A percentile compares a stretch with the other conserved stretches of the same genome.
These are phyloP conservation scores for Protaetia brevitarsis DNA, from an alignment of 1,140 invertebrate genomes.

Conservation along the genomic window DNA sequence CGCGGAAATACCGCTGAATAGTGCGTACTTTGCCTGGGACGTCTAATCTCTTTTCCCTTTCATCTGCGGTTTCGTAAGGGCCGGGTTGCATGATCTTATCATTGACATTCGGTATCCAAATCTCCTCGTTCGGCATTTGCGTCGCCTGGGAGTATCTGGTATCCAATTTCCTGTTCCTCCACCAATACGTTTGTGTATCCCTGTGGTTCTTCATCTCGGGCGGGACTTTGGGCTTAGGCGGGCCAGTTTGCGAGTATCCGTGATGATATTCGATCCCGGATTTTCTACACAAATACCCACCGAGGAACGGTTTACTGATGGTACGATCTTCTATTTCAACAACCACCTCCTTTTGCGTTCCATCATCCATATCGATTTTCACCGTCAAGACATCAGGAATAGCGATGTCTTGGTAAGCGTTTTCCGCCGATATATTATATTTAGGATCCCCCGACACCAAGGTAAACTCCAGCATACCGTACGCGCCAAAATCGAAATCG, in stretches of 20 bases:
- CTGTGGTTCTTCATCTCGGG: conserved; percentile 53
- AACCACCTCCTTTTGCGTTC: conserved; percentile 52
- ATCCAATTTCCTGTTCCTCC: conserved; percentile 48
- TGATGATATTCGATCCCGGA: conserved; percentile 60
- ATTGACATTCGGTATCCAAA: conserved; percentile 55
- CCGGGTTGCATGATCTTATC: conserved; percentile 56
- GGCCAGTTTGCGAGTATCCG: conserved; percentile 63
- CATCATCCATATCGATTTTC: conserved; percentile 49
- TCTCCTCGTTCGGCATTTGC: conserved; percentile 55
- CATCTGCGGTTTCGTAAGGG: conserved; percentile 56
- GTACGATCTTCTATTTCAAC: conserved; percentile 56
- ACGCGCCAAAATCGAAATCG: conserved; percentile 32
- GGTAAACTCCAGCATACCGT: conserved; percentile 38
- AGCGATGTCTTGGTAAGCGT: conserved; percentile 36
- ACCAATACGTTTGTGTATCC: conserved; percentile 59
- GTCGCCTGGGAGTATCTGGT: conserved; percentile 52
- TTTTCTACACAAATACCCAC: conserved; percentile 58
- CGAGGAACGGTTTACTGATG: conserved; percentile 63
- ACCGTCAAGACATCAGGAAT: conserved; percentile 57
- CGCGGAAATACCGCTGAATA: conserved; percentile 54
- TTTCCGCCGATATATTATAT: conserved; percentile 34
- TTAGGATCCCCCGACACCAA: conserved; percentile 34
- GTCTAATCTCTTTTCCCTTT: conserved; percentile 52
- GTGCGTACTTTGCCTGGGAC: conserved; percentile 54
- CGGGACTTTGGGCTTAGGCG: conserved; percentile 51